phyloP scores from a whole-genome alignment of 1,140 invertebrate species.

The Scylla paramamosain region DNA sequence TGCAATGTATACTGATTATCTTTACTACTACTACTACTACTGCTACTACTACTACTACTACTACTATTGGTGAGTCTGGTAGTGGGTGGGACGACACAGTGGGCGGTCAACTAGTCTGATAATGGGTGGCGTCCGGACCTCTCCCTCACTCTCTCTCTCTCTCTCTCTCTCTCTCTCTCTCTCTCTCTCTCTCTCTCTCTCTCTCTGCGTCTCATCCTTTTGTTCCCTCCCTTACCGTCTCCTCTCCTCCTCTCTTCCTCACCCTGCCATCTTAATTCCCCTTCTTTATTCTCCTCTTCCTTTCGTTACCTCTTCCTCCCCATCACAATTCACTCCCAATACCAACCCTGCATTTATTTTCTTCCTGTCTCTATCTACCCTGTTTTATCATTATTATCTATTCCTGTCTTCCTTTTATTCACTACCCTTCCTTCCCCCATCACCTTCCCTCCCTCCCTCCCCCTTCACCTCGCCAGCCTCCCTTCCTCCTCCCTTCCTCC shows the following conservation, averaged over 20 bases:
- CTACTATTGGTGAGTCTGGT: neutral
- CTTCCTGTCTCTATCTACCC: neutral
- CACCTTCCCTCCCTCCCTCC: neutral
- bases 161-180: neutral
- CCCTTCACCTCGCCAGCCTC: neutral
- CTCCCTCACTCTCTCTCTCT: neutral
- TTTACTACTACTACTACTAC: constrained; percentile 22
- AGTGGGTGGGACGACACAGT: neutral
- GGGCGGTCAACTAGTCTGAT: neutral
- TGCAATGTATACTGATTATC: no score
- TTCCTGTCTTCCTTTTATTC: no score
- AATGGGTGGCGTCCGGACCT: neutral
- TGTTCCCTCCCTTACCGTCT: neutral
- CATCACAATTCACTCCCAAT: neutral
- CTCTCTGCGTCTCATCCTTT: neutral
- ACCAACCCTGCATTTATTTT: neutral
- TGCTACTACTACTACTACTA: constrained; percentile 23
- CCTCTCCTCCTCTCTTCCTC: neutral
- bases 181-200: neutral
- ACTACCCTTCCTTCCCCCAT: neutral
- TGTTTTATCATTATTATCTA: no score
- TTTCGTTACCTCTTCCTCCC: neutral
- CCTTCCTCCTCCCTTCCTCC: neutral
- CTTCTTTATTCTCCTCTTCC: no score
- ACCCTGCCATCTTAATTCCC: no score